A percentile compares a stretch with the other conserved stretches of the same genome.
Conservation (phyloP, 2,797 vertebrate species). For the Serranus cabrilla region DNA sequence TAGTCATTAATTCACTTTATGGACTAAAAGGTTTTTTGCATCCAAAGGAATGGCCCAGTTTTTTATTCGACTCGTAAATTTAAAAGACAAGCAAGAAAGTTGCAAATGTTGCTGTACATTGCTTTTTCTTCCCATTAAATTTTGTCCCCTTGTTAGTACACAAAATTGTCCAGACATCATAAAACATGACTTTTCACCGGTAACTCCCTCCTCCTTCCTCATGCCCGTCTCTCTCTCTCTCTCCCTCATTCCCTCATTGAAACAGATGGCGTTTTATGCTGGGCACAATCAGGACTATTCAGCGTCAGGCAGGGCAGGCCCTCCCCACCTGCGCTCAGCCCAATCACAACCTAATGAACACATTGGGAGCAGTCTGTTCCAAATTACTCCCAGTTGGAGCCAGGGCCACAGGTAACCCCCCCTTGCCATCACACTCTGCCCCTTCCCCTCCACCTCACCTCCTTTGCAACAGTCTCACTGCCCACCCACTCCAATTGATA, state of each 20-base stretch:
- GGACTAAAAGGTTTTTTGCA: background rate
- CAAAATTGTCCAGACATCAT: constrained; percentile 71
- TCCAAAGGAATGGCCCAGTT: accelerated
- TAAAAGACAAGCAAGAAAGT: constrained; percentile 7
- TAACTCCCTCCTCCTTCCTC: constrained; percentile 59
- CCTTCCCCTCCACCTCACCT: constrained; percentile 76
- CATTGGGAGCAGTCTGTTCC: constrained; percentile 94
- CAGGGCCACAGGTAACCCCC: constrained; percentile 90
- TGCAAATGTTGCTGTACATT: background rate
- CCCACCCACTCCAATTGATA: constrained; percentile 64
- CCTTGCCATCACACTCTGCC: constrained; percentile 65
- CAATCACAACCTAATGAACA: constrained; percentile 96
- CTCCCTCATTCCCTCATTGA: constrained; percentile 76
- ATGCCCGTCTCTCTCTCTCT: constrained; percentile 43
- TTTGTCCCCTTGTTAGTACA: constrained; percentile 47
- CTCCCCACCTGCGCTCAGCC: constrained; percentile 93
- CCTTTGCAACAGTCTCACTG: constrained; percentile 66
- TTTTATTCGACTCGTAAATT: constrained; percentile 20
- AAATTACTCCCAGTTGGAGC: constrained; percentile 96
- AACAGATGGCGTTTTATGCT: constrained; percentile 96
- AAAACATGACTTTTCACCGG: constrained; percentile 75
- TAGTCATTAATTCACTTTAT: constrained; percentile 15
- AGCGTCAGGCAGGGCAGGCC: constrained; percentile 90
- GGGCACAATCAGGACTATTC: constrained; percentile 94
- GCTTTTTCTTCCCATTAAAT: constrained; percentile 23